Percentiles rank a stretch among this genome's conserved stretches.
phyloP scores from a whole-genome alignment of 2,797 vertebrate genomes.

The Halcyon badia region DNA sequence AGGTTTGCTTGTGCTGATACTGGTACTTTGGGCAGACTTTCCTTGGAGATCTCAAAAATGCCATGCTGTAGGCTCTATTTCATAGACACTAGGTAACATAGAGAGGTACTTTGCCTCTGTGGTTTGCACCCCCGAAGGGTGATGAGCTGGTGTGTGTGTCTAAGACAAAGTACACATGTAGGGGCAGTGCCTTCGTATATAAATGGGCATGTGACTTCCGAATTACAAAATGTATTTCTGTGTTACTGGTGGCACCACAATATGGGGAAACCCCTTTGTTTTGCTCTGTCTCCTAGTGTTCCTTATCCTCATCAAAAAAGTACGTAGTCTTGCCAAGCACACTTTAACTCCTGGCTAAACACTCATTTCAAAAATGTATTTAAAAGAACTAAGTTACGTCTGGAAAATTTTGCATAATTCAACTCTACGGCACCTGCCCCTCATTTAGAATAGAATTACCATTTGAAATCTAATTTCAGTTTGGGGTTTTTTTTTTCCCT shows the following conservation, averaged over 20 bases:
- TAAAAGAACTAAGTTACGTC: background rate
- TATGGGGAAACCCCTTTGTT: background rate
- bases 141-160: too few relatives aligned
- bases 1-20: background rate
- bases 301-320: background rate
- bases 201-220: background rate
- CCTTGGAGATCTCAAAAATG: background rate
- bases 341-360: background rate
- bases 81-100: background rate
- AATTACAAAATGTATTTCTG: background rate
- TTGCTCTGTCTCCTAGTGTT: background rate
- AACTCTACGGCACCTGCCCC: background rate
- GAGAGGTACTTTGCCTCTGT: background rate
- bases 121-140: too few relatives aligned
- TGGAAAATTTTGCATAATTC: background rate
- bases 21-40: background rate
- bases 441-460: background rate
- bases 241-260: background rate
- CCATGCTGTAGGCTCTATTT: background rate
- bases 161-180: rapidly evolving
- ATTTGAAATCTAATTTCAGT: background rate
- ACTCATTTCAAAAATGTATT: background rate
- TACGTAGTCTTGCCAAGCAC: background rate
- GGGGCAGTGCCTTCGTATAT: background rate
- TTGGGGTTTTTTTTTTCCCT: background rate